A percentile compares a stretch with the other conserved stretches of the same genome.
Conservation (phyloP, 1,140 invertebrate genomes). For the Solenopsis invicta region DNA sequence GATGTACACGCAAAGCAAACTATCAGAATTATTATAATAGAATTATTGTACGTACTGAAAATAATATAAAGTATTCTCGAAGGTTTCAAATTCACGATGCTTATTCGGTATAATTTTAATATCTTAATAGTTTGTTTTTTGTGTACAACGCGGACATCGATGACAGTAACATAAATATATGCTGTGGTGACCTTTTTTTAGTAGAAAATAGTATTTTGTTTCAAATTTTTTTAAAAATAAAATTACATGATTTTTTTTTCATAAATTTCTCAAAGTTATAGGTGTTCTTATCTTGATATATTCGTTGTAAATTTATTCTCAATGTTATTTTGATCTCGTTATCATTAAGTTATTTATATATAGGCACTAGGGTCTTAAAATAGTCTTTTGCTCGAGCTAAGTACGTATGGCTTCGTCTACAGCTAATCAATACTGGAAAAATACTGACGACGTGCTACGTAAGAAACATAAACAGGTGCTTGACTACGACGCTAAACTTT, state of each 20-base stretch:
- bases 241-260: neutral
- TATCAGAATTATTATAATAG: neutral
- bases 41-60: constrained; percentile 12
- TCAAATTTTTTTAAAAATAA: neutral
- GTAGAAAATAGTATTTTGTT: constrained; percentile 9
- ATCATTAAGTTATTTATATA: neutral
- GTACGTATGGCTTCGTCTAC: neutral
- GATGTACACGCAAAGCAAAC: constrained; percentile 36
- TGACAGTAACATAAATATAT: constrained; percentile 46
- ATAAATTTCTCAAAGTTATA: neutral
- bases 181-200: constrained; percentile 17
- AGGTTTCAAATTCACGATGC: neutral
- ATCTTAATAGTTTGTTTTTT: constrained; percentile 18
- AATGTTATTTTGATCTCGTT: neutral
- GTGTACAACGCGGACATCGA: constrained; percentile 5
- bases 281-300: neutral
- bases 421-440: constrained; percentile 44
- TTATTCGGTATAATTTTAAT: constrained; percentile 9
- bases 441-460: constrained; percentile 27
- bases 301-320: constrained; percentile 40
- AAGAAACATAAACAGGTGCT: constrained; percentile 21
- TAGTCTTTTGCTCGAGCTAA: constrained; percentile 28
- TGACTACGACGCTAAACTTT: constrained; percentile 25
- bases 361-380: constrained; percentile 56
- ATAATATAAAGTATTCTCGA: neutral